phyloP scores from a whole-genome alignment of 2,797 vertebrate species.

The Rhinophrynus dorsalis region DNA sequence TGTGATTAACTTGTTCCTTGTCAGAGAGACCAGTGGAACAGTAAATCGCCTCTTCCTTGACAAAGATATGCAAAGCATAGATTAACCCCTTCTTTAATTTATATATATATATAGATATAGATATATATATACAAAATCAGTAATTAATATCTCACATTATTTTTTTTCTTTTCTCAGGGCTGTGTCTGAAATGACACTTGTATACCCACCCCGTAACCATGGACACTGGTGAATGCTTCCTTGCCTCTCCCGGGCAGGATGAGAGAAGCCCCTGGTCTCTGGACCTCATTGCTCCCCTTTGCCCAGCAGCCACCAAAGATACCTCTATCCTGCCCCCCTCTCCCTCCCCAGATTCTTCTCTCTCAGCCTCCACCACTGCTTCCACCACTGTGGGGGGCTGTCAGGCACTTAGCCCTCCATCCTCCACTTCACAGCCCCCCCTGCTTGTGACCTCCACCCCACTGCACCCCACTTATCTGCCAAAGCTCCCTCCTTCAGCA shows the following conservation, averaged over 20 bases:
- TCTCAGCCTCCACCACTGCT: constrained; percentile 47
- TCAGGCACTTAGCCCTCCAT: constrained; percentile 51
- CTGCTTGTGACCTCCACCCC: constrained; percentile 43
- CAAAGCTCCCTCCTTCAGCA: constrained; percentile 40
- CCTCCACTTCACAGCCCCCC: constrained; percentile 42
- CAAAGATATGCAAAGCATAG: not conserved
- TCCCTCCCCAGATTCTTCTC: constrained; percentile 38
- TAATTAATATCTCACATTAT: too few relatives aligned
- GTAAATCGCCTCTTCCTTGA: not conserved
- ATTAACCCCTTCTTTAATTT: too few relatives aligned
- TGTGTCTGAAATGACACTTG: constrained; percentile 64
- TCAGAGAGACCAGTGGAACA: not conserved
- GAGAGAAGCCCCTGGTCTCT: constrained; percentile 48
- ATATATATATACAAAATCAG: too few relatives aligned
- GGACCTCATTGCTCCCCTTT: constrained; percentile 50
- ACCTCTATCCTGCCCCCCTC: constrained; percentile 44
- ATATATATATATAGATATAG: too few relatives aligned
- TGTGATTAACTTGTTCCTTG: not conserved
- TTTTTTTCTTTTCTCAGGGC: constrained; percentile 43
- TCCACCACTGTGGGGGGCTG: constrained; percentile 42
- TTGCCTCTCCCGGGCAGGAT: constrained; percentile 55
- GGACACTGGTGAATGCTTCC: constrained; percentile 61
- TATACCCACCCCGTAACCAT: constrained; percentile 54
- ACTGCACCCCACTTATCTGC: constrained; percentile 31
- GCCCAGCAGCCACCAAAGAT: constrained; percentile 66